Percentiles rank a stretch among this genome's conserved stretches.
These are phyloP conservation scores for Armadillidium nasatum DNA, from an alignment of 1,140 invertebrate species.

Conservation along the genomic window DNA sequence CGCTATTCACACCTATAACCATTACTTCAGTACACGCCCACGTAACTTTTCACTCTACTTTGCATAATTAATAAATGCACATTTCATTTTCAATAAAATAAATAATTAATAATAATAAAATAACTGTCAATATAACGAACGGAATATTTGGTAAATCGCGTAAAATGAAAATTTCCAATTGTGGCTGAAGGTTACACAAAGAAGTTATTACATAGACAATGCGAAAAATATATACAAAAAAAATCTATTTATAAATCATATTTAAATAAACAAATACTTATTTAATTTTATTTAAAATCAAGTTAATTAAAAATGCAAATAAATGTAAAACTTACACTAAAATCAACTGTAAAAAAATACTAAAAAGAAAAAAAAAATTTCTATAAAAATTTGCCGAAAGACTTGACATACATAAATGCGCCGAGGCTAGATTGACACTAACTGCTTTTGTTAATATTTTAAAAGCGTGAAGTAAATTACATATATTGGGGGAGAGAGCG, in stretches of 20 bases:
- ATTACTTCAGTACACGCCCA: constrained; percentile 19
- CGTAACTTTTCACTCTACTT: neutral
- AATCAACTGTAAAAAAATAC: neutral
- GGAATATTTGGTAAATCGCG: neutral
- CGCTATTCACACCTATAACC: constrained; percentile 44
- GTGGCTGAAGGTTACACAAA: neutral
- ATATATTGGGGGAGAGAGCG: neutral
- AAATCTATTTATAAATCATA: neutral
- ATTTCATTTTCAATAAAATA: neutral
- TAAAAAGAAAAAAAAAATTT: neutral
- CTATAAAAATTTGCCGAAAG: neutral
- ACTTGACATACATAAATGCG: constrained; percentile 4
- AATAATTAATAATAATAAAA: neutral
- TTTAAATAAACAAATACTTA: neutral
- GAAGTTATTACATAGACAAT: neutral
- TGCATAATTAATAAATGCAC: neutral
- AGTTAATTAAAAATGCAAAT: neutral
- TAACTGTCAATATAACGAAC: neutral
- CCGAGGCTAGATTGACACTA: constrained; percentile 2
- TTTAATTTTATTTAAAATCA: neutral
- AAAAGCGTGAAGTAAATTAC: neutral
- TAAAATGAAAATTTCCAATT: neutral
- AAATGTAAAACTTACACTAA: neutral
- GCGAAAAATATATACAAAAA: neutral
- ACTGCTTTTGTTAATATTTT: neutral